Conservation (phyloP, 2,113 vertebrate species). For the Polypterus senegalus region DNA sequence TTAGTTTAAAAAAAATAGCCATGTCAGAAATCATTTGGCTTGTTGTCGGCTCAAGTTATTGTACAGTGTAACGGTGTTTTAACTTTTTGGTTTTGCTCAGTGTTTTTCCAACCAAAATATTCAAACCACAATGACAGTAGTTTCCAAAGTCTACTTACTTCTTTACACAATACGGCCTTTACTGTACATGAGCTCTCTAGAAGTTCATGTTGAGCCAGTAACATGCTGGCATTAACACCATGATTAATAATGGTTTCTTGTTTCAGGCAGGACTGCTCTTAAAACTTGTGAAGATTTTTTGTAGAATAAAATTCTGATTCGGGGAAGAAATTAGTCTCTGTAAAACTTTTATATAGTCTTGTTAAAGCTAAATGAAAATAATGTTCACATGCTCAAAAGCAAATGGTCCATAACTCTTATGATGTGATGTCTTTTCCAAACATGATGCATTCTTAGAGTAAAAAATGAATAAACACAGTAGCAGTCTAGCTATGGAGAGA, state of each 20-base stretch:
- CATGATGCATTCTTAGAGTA: no score
- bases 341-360: constrained; percentile 17
- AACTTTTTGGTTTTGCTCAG: constrained; percentile 22
- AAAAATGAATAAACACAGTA: no score
- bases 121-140: constrained; percentile 13
- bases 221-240: constrained; percentile 9
- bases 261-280: constrained; percentile 19
- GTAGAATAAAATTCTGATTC: constrained; percentile 32
- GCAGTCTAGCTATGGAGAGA: no score
- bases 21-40: constrained; percentile 40
- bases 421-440: background rate
- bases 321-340: constrained; percentile 27
- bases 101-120: constrained; percentile 25
- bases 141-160: constrained; percentile 11
- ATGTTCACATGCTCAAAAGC: constrained; percentile 19
- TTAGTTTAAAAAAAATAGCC: constrained; percentile 32
- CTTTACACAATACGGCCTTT: constrained; percentile 17
- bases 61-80: constrained; percentile 26
- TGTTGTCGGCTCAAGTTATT: constrained; percentile 35
- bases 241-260: constrained; percentile 24
- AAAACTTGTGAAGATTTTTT: constrained; percentile 26
- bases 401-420: constrained; percentile 9
- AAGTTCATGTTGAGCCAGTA: constrained; percentile 16
- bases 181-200: background rate
- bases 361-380: constrained; percentile 18